Base-by-base conservation (phyloP, 2,113 vertebrate species). In the Archilochus colubris region DNA sequence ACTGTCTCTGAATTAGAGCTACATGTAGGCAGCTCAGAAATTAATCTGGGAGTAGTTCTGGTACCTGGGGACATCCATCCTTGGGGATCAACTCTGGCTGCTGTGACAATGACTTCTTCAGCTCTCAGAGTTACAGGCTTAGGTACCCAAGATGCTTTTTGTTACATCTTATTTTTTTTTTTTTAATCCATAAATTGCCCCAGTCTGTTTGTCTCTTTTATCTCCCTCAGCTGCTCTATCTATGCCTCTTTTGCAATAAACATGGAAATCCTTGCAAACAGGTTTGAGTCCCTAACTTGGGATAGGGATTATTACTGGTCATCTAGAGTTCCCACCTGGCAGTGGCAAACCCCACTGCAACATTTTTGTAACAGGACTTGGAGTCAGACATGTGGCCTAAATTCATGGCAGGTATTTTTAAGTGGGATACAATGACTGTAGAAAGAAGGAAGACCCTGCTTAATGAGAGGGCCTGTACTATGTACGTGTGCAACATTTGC, bases 391-490 rank as follows among this genome's bases (percentile, higher is more conserved):
- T 0, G 2, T 43, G 50, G 50, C 78, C 20, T 75, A 48, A 14
- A 53, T 4, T 7, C 21, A 48, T 43, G 48, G 44, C 20, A 75
- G 30, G 28, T 72, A 9, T 85, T 59, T 91, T 14, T 53, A 43
- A 67, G 30, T 7, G 40, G 16, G 9, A 17, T 33, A 19, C 28
- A 0, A 1, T 0, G 6, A 27, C 61, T 68, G 21, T 59, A 50
- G 38, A 66, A 73, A 64, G 24, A 58, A 66, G 23, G 48, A 59
- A 55, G 33, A n/a, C 27, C 9, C 22, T 44, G 22, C 59, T 53
- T 40, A 57, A 40, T 31, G 69, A 54, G 48, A 7, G 1, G 9
- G 28, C n/a, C 44, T n/a, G 12, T 68, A 8, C 58, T 58, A 8
- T 4, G 14, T 17, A 12, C 13, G 3, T 28, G n/a, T 63, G 57